Percentiles rank a stretch among this genome's conserved stretches.
Conservation (phyloP, 2,113 vertebrate genomes). For the Pteruthius melanotis region DNA sequence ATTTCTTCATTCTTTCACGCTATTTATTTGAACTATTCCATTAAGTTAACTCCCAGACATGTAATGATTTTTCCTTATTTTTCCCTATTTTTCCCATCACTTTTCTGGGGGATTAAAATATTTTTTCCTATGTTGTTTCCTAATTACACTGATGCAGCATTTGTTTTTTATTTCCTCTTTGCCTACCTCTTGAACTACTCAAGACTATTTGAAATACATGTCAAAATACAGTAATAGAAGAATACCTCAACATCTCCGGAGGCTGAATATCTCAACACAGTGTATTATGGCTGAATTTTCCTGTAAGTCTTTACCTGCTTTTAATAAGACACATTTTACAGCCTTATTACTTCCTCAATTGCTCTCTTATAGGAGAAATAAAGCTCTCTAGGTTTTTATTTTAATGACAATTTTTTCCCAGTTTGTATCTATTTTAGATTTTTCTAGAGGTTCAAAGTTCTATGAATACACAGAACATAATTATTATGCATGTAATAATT, state of each 20-base stretch:
- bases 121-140: not conserved
- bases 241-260: not conserved
- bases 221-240: not conserved
- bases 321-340: not conserved
- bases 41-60: not conserved
- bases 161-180: not conserved
- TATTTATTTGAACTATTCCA: not conserved
- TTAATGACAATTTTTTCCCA: not conserved
- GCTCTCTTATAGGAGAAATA: not conserved
- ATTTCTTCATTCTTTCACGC: not conserved
- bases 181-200: not conserved
- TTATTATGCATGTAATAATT: not conserved
- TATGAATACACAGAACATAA: too few relatives aligned
- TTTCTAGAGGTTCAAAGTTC: not conserved
- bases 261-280: not conserved
- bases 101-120: not conserved
- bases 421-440: not conserved
- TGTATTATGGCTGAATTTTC: not conserved
- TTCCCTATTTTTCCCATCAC: rapidly evolving
- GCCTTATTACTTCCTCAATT: not conserved
- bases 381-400: not conserved
- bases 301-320: not conserved
- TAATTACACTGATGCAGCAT: not conserved
- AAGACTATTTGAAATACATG: not conserved
- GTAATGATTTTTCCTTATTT: not conserved